Evolutionary conservation across 1,140 invertebrate genomes (phyloP).

Genomic region (Megathymus violae): DNA sequence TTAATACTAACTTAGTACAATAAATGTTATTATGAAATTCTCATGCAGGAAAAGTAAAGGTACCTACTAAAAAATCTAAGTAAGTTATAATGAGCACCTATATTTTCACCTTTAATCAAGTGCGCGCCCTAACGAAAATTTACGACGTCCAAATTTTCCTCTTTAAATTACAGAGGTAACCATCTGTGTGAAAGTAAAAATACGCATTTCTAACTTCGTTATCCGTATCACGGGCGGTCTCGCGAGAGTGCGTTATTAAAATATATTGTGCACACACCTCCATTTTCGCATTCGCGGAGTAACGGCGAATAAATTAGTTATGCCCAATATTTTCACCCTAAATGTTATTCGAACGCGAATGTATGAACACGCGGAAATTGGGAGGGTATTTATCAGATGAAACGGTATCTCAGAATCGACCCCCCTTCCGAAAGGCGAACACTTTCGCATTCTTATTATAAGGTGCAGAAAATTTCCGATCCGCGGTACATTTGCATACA

Average conservation of each 20-base stretch:
- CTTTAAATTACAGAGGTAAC: conserved; percentile 64
- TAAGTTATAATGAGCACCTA: conserved; percentile 40
- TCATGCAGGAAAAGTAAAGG: neutral
- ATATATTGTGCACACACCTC: conserved; percentile 77
- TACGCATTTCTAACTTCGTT: conserved; percentile 70
- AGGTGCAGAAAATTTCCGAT: conserved; percentile 74
- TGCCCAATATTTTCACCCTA: conserved; percentile 82
- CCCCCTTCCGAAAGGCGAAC: conserved; percentile 40
- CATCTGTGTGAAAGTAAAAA: conserved; percentile 68
- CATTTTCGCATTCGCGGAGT: conserved; percentile 57
- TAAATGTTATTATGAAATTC: neutral
- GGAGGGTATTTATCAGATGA: conserved; percentile 75
- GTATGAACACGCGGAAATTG: conserved; percentile 74
- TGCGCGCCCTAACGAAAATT: conserved; percentile 53
- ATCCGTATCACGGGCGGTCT: conserved; percentile 68
- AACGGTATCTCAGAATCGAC: conserved; percentile 57
- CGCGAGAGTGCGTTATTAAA: conserved; percentile 79
- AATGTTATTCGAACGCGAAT: conserved; percentile 74
- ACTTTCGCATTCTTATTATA: conserved; percentile 74
- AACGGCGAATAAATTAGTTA: conserved; percentile 80
- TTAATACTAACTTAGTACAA: too few relatives aligned
- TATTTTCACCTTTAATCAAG: conserved; percentile 45
- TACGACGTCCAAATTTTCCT: conserved; percentile 54
- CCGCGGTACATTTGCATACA: conserved; percentile 68
- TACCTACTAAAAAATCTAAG: conserved; percentile 18